These are phyloP conservation scores for Etheostoma nigrum DNA, from an alignment of 2,797 vertebrate species.

Conservation along the genomic window DNA sequence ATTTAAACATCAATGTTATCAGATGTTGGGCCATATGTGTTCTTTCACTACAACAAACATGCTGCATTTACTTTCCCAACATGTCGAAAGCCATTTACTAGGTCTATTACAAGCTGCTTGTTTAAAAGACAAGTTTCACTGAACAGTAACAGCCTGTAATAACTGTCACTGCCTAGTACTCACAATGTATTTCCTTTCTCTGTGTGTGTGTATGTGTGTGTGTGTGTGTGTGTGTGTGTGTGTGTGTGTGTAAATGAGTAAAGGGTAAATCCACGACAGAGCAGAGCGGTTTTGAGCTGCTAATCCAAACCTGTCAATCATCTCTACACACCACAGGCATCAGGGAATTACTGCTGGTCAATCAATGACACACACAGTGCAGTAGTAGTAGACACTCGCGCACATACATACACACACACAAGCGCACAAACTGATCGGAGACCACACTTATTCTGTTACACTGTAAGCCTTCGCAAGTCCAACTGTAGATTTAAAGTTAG, in stretches of 20 bases:
- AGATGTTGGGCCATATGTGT: neutral
- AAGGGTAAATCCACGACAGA: constrained; percentile 47
- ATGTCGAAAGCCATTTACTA: constrained; percentile 32
- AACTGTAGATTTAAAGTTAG: neutral
- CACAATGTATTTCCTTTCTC: neutral
- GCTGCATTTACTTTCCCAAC: constrained; percentile 3
- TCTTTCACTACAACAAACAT: neutral
- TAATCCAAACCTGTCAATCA: constrained; percentile 76
- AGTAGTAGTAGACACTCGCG: constrained; percentile 6
- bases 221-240: neutral
- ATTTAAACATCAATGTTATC: neutral
- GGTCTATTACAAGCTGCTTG: constrained; percentile 6
- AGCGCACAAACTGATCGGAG: neutral
- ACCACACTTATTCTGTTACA: constrained; percentile 1
- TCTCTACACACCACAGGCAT: constrained; percentile 45
- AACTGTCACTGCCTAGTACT: constrained; percentile 15
- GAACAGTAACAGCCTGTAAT: constrained; percentile 37
- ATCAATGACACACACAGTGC: constrained; percentile 60
- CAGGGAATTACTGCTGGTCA: constrained; percentile 62
- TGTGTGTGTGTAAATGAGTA: neutral
- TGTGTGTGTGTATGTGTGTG: neutral
- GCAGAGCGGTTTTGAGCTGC: constrained; percentile 48
- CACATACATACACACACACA: neutral
- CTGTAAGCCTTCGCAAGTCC: constrained; percentile 12
- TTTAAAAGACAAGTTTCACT: constrained; percentile 42